These are phyloP conservation scores for Probaryconus sp. DNA, from an alignment of 1,140 invertebrate genomes.

Conservation along the genomic window DNA sequence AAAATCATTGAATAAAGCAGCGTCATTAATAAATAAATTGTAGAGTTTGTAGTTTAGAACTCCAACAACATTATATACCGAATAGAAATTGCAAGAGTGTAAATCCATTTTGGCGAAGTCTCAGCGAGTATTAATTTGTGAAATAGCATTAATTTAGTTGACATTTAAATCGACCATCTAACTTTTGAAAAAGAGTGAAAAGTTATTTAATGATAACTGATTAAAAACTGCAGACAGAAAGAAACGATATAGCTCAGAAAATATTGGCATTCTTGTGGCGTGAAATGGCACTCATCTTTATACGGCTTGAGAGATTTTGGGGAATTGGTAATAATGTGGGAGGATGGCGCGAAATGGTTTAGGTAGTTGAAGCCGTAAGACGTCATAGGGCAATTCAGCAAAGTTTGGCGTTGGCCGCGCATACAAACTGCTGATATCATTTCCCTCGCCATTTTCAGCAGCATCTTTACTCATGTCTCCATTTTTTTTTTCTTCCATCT, in stretches of 20 bases:
- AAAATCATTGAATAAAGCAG: conserved; percentile 3
- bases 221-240: conserved; percentile 1
- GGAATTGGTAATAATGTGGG: conserved; percentile 11
- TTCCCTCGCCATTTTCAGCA: conserved; percentile 14
- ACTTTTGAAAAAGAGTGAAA: too few relatives aligned
- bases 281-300: conserved; percentile 11
- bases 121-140: too few relatives aligned
- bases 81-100: too few relatives aligned
- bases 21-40: neutral
- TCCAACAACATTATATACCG: too few relatives aligned
- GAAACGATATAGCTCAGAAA: conserved; percentile 13
- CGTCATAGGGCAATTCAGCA: conserved; percentile 77
- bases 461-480: conserved; percentile 25
- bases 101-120: too few relatives aligned
- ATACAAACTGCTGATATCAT: conserved; percentile 77
- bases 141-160: too few relatives aligned
- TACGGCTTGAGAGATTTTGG: conserved; percentile 14
- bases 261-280: conserved; percentile 19
- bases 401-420: conserved; percentile 75
- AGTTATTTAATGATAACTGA: conserved; percentile 9
- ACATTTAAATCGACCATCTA: too few relatives aligned
- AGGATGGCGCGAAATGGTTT: conserved; percentile 23
- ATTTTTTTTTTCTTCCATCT: conserved; percentile 30
- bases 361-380: conserved; percentile 66
- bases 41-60: too few relatives aligned